Evolutionary conservation across 2,797 vertebrate genomes (phyloP), one percentile per base, ranked within the genome.

Genomic region (Meriones psammophilus): DNA sequence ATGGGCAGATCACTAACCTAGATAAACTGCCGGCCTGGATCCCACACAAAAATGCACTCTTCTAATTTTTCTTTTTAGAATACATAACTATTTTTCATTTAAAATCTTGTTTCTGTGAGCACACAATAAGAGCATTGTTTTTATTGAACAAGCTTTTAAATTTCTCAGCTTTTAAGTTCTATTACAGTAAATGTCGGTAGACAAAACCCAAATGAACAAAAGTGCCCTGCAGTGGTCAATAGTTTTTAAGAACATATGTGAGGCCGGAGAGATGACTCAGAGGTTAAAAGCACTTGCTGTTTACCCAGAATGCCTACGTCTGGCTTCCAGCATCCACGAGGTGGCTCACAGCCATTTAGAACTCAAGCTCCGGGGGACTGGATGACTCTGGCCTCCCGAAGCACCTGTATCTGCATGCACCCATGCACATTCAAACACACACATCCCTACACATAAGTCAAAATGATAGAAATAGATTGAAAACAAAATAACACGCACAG

Each of bases 91-190:
- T 50, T 91, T 94, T 76, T 80, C 18, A 91, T 74, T 85, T 85
- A 76, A 76, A 74, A 56, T 89, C 24, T 17, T 71, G 78, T 85
- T 91, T 80, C 18, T 76, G 24, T 56, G 13, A 56, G 22, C 46
- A 71, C 71, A 36, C 4, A 17, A 8, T 30, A 60, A 30, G 26
- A 42, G 7, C 50, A 33, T 77, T 93, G 28, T 71, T 84, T 91
- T 81, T 83, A 74, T 42, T 80, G 17, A 74, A 33, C 36, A 86
- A 80, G 26, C 9, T 62, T 60, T 36, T 56, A 42, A 46, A 77
- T 28, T 66, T 76, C 62, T 88, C 85, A 5, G 79, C 58, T 89
- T 87, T 89, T 78, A 73, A 94, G 58, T 95, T 66, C 73, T 91
- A 39, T 64, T 91, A n/a, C 22, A 77, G 62, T 56, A 73, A 80